Base-by-base conservation (phyloP, 2,888 invertebrate species). In the Zhengitettix transpicula region DNA sequence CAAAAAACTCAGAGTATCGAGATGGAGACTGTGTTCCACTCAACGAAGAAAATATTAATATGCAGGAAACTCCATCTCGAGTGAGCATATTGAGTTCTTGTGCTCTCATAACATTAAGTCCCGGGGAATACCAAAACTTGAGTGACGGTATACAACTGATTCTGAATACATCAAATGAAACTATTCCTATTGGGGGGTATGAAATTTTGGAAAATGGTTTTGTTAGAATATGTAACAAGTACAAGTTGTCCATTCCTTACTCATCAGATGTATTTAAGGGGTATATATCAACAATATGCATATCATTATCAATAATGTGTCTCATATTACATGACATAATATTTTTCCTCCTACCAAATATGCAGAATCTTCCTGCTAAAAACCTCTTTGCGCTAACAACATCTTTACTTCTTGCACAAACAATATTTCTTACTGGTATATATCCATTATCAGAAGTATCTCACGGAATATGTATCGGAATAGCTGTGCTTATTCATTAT, bases 301-400 rank as follows among this genome's bases (percentile, higher is more conserved):
- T 72, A 42, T 63, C 68, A 1, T 56, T 74, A 12, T 74, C 74
- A 0, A 61, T 73, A 7, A 53, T 70, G 9, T 70, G 70, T 42
- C 65, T 74, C 7, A 60, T 67, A 1, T 59, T 72, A 12, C 72
- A 72, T 60, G 69, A 75, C 15, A 16, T 67, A 7, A 66, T 73
- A 0, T 74, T 72, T 64, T 58, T 64, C 8, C 53, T 67, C 9
- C 61, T 70, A 8, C 68, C 70, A 12, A 68, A 71, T 59, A 62
- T 70, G 59, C 66, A 71, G 53, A 75, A 74, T 65, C 66, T 72
- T 7, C 73, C 74, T 0, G 75, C 74, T 5, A 72, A 71, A 62
- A 74, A 72, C 60, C 63, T 75, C 11, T 65, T 74, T 52, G 70
- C 71, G 41, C 65, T 75, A 14, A 68, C 71, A 1, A 61, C 67